These are phyloP conservation scores for Nemotelus nigrinus DNA, from an alignment of 2,888 invertebrate species.

Conservation along the genomic window DNA sequence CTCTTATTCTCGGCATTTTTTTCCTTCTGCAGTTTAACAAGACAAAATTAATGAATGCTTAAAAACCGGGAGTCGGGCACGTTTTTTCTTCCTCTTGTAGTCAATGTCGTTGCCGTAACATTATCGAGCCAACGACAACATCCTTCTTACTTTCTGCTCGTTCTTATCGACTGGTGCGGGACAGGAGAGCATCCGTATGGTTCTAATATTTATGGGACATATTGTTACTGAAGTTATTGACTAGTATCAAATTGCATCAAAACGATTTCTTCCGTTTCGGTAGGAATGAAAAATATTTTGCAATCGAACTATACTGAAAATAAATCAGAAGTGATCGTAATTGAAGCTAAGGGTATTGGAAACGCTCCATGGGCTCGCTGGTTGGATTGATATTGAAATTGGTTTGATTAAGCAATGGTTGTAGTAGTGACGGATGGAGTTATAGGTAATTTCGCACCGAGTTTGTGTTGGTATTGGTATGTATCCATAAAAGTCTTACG, in stretches of 20 bases:
- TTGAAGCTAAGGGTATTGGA: background rate
- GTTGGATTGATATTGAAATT: too few relatives aligned
- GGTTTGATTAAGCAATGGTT: too few relatives aligned
- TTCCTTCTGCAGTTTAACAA: conserved; percentile 46
- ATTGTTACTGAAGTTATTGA: conserved; percentile 36
- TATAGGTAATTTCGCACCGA: too few relatives aligned
- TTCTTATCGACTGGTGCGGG: background rate
- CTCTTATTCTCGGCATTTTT: conserved; percentile 34
- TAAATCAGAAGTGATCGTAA: background rate
- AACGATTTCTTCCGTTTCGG: conserved; percentile 1
- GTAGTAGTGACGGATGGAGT: too few relatives aligned
- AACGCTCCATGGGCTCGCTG: background rate
- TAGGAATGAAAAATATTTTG: background rate
- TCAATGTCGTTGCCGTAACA: background rate
- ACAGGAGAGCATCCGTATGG: background rate
- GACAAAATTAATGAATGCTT: conserved; percentile 49
- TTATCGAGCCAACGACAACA: background rate
- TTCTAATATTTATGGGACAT: conserved; percentile 40
- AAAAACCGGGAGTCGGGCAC: conserved; percentile 11
- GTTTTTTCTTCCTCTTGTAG: background rate
- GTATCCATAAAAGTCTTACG: too few relatives aligned
- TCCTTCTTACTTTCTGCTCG: background rate
- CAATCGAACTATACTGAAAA: conserved; percentile 3
- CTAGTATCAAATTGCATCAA: conserved; percentile 27
- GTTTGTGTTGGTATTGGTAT: too few relatives aligned